These are phyloP conservation scores for Aphelinus atriplicis DNA, from an alignment of 1,140 invertebrate species.

Conservation along the genomic window DNA sequence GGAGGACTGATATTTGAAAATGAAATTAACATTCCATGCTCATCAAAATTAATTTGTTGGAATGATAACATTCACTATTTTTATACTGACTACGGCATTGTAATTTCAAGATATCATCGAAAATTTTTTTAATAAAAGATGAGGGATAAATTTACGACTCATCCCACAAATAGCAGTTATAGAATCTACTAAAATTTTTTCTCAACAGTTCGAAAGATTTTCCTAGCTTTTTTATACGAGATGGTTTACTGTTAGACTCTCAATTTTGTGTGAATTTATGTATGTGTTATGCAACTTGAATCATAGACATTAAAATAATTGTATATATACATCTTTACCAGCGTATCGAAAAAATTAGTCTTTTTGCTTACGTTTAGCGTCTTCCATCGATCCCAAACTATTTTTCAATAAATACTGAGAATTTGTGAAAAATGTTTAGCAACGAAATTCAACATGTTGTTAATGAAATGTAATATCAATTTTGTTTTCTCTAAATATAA, in stretches of 20 bases:
- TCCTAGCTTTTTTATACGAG: background rate
- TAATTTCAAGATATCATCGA: constrained; percentile 2
- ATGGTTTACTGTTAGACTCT: background rate
- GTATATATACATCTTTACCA: constrained; percentile 6
- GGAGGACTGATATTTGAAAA: background rate
- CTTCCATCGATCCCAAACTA: constrained; percentile 20
- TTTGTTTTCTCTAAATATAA: constrained; percentile 21
- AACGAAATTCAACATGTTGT: constrained; percentile 8
- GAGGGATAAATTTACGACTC: background rate
- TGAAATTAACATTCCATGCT: constrained; percentile 23
- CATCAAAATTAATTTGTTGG: constrained; percentile 12
- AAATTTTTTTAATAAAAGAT: background rate
- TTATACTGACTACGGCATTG: constrained; percentile 20
- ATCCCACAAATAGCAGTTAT: constrained; percentile 6
- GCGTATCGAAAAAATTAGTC: background rate
- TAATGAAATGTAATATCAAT: constrained; percentile 25
- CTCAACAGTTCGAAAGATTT: background rate
- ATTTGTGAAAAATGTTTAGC: background rate
- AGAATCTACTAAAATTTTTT: background rate
- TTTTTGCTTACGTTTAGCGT: constrained; percentile 9
- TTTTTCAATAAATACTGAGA: background rate
- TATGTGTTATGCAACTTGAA: background rate
- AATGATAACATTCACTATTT: constrained; percentile 18
- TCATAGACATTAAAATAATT: background rate
- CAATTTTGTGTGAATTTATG: background rate